A percentile compares a stretch with the other conserved stretches of the same genome.
Evolutionary conservation across 2,888 invertebrate species (phyloP).

Genomic region (Odontocerum albicorne): DNA sequence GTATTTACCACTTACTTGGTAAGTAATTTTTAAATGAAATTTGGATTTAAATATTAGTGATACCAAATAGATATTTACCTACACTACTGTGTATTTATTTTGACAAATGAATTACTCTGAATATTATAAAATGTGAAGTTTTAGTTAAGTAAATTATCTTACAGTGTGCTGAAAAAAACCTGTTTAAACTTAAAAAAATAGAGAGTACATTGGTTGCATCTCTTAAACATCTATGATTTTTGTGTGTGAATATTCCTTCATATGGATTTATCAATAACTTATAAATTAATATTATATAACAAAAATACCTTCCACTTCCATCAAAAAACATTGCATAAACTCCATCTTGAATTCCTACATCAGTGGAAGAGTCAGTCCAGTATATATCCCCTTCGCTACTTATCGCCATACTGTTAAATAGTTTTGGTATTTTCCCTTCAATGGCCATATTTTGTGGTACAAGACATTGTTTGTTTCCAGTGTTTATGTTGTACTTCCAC

Average conservation of each 20-base stretch:
- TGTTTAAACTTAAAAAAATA: no score
- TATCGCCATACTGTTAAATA: constrained; percentile 76
- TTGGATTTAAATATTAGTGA: background rate
- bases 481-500: constrained; percentile 78
- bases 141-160: no score
- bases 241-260: no score
- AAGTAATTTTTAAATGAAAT: background rate
- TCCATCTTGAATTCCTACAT: constrained; percentile 74
- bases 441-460: constrained; percentile 68
- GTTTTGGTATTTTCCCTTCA: constrained; percentile 65
- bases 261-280: background rate
- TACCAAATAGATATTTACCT: background rate
- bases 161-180: no score
- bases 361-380: constrained; percentile 83
- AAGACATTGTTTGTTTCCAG: constrained; percentile 66
- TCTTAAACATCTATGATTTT: no score
- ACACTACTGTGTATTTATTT: background rate
- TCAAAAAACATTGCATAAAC: constrained; percentile 66
- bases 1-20: background rate
- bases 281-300: background rate
- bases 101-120: background rate
- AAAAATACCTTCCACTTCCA: constrained; percentile 78
- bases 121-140: background rate
- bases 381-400: constrained; percentile 83
- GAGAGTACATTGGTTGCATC: no score